These are phyloP conservation scores for Odontocolon sp. DNA, from an alignment of 2,888 invertebrate genomes.

Conservation along the genomic window DNA sequence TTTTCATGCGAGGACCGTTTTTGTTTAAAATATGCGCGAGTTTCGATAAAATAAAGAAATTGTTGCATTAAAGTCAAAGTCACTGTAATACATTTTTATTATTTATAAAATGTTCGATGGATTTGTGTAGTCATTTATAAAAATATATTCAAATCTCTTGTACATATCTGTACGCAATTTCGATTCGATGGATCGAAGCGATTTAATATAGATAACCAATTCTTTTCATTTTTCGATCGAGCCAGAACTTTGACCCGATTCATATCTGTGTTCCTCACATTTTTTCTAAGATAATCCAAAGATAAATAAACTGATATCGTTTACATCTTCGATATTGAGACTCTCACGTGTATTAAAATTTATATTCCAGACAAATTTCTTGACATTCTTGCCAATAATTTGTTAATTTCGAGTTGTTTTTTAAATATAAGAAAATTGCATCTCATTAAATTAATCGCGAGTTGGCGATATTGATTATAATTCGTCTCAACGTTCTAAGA, in stretches of 20 bases:
- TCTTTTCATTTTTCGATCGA: slow-evolving; percentile 6
- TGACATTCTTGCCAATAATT: neutral
- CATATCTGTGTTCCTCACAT: slow-evolving; percentile 15
- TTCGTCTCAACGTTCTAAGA: neutral
- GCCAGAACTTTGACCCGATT: slow-evolving; percentile 33
- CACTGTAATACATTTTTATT: no score
- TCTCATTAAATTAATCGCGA: neutral
- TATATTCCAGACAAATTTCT: neutral
- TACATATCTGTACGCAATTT: neutral
- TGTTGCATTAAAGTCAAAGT: no score
- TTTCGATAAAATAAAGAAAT: no score
- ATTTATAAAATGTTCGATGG: no score
- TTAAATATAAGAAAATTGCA: no score
- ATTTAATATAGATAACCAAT: neutral
- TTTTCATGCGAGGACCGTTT: no score
- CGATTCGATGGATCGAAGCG: neutral
- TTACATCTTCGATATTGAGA: neutral
- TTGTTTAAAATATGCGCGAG: no score
- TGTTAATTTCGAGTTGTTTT: no score
- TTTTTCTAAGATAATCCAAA: slow-evolving; percentile 8
- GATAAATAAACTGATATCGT: slow-evolving; percentile 13
- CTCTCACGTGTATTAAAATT: neutral
- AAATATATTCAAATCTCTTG: neutral
- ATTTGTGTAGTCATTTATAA: no score
- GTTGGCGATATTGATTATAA: slow-evolving; percentile 12